These are phyloP conservation scores for Polyploca ridens DNA, from an alignment of 2,888 invertebrate species.

Conservation along the genomic window DNA sequence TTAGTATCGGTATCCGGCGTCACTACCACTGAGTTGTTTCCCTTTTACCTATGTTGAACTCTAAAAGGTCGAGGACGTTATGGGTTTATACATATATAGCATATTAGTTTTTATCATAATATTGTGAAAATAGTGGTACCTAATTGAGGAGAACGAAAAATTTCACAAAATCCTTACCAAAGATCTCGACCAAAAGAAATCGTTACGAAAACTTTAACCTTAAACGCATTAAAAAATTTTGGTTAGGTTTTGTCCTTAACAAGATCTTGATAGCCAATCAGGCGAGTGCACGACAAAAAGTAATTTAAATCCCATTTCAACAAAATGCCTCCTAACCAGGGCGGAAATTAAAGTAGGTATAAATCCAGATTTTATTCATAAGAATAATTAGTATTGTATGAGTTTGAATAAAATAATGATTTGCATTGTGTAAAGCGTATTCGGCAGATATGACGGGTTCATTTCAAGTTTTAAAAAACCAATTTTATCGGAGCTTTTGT, in stretches of 20 bases:
- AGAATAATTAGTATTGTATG: conserved; percentile 63
- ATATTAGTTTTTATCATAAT: too few species aligned
- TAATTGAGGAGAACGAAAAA: too few species aligned
- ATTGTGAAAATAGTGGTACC: too few species aligned
- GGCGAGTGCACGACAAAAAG: conserved; percentile 62
- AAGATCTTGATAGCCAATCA: conserved; percentile 58
- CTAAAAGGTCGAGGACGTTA: too few species aligned
- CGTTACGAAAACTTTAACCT: too few species aligned
- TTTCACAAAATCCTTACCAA: too few species aligned
- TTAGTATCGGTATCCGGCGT: too few species aligned
- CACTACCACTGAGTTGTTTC: too few species aligned
- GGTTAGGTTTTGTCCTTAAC: conserved; percentile 20
- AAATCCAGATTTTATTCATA: conserved; percentile 62
- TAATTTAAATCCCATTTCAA: conserved; percentile 63
- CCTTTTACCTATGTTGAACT: too few species aligned
- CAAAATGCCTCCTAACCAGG: conserved; percentile 49
- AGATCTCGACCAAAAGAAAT: too few species aligned
- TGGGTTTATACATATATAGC: too few species aligned
- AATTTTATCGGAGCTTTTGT: conserved; percentile 50
- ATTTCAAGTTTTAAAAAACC: conserved; percentile 53
- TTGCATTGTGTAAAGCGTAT: conserved; percentile 53
- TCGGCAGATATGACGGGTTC: conserved; percentile 41
- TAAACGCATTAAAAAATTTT: not conserved
- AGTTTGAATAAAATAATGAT: conserved; percentile 57
- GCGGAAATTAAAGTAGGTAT: conserved; percentile 62